Evolutionary conservation across 2,888 invertebrate species (phyloP).

Genomic region (Rhopalosiphum nymphaeae): DNA sequence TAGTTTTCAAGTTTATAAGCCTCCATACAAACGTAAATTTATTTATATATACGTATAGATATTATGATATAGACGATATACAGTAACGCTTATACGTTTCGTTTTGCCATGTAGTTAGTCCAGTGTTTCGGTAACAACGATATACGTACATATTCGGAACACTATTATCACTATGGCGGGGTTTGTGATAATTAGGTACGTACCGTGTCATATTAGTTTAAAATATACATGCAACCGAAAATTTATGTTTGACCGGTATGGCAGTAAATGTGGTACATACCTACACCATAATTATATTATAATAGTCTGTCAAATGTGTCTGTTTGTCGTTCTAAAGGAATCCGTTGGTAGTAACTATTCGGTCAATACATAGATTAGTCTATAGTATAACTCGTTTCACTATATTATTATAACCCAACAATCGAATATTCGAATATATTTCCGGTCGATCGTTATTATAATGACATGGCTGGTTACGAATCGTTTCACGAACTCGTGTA

Average conservation of each 20-base stretch:
- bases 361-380: not conserved
- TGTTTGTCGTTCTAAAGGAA: not conserved
- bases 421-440: not conserved
- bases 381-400: not conserved
- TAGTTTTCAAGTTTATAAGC: not conserved
- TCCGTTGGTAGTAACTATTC: not conserved
- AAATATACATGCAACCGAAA: not conserved
- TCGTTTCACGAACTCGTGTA: not conserved
- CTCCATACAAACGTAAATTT: not conserved
- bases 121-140: no score
- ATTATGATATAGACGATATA: not conserved
- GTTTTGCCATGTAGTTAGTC: no score
- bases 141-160: not conserved
- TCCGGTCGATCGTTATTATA: not conserved
- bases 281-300: not conserved
- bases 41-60: not conserved
- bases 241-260: not conserved
- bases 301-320: not conserved
- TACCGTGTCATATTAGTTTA: not conserved
- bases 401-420: not conserved
- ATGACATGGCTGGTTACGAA: not conserved
- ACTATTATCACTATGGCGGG: not conserved
- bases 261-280: not conserved
- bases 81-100: no score
- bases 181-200: not conserved